Base-by-base conservation (phyloP, 2,888 invertebrate species). In the Ichneumoninae sp. region DNA sequence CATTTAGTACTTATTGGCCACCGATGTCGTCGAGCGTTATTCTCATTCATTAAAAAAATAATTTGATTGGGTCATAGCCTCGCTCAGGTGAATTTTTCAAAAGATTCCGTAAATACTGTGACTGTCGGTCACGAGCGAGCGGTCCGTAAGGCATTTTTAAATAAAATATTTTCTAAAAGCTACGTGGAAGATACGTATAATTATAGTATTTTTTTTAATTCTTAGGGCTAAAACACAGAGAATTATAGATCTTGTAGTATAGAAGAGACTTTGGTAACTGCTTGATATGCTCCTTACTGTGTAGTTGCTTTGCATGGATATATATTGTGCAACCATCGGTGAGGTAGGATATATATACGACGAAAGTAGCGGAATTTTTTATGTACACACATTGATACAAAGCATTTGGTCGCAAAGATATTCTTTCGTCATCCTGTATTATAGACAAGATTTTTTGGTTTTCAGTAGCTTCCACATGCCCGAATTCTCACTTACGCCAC, bases 361-460 rank as follows among this genome's bases (percentile, higher is more conserved):
- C 62, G 62, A 50, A 74, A 44, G 47, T n/a, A 74, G 44, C 44
- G 40, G 44, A 75, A 75, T 57, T 75, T 75, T 33, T 75, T 75
- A 75, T 75, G 65, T 75, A 75, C 74, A 57, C 44, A 75, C 50
- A 50, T 75, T 50, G 74, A 65, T 75, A 65, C 50, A 65, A 65
- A 75, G 74, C 62, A 65, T 62, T 65, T 75, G 74, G 62, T 74
- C 74, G 62, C 47, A 81, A 84, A 68, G 74, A 87, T 81, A 57
- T 30, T 71, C 44, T 66, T 54, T 66, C 66, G 19, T 71, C 50
- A 44, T 33, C 33, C 57, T 60, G 33, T 62, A 62, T 52, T 13
- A 30, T 69, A 79, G 76, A 66, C 81, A 84, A 76, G 65, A 71
- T 78, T 79, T 50, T 54, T 60, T 40, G 30, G 13, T 30, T 60